These are phyloP conservation scores for Aptenodytes patagonicus DNA, from an alignment of 2,113 vertebrate genomes.

Conservation along the genomic window DNA sequence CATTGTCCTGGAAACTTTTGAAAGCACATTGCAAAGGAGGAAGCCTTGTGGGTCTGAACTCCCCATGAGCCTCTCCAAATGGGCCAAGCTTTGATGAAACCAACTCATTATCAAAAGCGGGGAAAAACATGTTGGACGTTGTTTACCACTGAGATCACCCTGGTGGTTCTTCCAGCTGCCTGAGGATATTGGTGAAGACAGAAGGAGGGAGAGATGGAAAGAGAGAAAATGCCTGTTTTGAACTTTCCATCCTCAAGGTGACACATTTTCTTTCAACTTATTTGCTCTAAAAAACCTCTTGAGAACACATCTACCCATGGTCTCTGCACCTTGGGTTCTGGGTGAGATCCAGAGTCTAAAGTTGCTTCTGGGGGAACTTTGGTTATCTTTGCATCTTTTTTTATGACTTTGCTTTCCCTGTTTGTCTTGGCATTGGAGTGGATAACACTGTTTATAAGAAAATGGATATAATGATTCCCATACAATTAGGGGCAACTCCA, in stretches of 20 bases:
- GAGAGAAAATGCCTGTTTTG: constrained; percentile 31
- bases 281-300: background rate
- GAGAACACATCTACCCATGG: background rate
- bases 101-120: constrained; percentile 60
- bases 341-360: background rate
- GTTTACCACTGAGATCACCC: constrained; percentile 66
- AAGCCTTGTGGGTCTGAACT: constrained; percentile 66
- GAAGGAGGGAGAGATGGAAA: constrained; percentile 31
- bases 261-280: constrained; percentile 32
- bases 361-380: background rate
- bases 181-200: constrained; percentile 54
- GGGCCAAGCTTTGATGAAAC: constrained; percentile 68
- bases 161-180: constrained; percentile 65
- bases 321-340: background rate
- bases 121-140: constrained; percentile 63
- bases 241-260: constrained; percentile 61
- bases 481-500: background rate
- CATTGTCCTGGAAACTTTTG: constrained; percentile 65
- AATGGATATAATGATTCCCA: background rate
- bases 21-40: constrained; percentile 56
- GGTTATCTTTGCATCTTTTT: background rate
- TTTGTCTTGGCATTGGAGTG: constrained; percentile 6
- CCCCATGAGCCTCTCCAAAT: constrained; percentile 42
- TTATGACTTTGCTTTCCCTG: background rate
- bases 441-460: background rate